Base-by-base conservation (phyloP, 1,140 invertebrate species). In the Lepeophtheirus salmonis region DNA sequence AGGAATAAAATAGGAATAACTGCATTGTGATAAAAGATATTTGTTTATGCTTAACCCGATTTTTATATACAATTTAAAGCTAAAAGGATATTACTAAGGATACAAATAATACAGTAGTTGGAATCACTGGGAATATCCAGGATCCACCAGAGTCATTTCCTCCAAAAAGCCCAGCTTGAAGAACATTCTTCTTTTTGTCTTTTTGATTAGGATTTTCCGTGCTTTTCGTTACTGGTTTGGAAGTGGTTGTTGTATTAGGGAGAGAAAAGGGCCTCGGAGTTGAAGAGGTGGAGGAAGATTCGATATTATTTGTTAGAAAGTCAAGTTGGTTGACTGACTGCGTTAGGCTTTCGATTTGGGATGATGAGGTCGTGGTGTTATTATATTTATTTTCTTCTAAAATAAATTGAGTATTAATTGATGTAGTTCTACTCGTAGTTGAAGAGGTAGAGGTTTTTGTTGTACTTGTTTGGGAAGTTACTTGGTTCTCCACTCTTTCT, bases 391-490 rank as follows among this genome's bases (percentile, higher is more conserved):
- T n/a, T n/a, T n/a, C n/a, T n/a, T n/a, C n/a, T n/a, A n/a, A n/a
- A n/a, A n/a, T n/a, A n/a, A n/a, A n/a, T n/a, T n/a, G n/a, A n/a
- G n/a, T n/a, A n/a, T n/a, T n/a, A n/a, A n/a, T n/a, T n/a, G n/a
- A n/a, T n/a, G n/a, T n/a, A n/a, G n/a, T n/a, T n/a, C n/a, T 20
- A 18, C 20, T 50, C 20, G 49, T 17, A 50, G 49, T 50, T 50
- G 49, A 50, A 18, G 49, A 50, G 49, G 49, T 50, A n/a, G n/a
- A n/a, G n/a, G 49, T 20, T 50, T 50, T 50, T 2, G 49, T 50
- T 50, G 3, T 50, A 50, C 16, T 20, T 3, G 20, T 20, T 50
- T 17, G 16, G 16, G 49, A 50, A 50, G 2, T 17, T n/a, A 17
- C 49, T 50, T 50, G 49, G 49, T 50, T 50, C 49, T 17, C 49